Conservation (phyloP, 2,888 invertebrate species). For the Apotomis turbidana region DNA sequence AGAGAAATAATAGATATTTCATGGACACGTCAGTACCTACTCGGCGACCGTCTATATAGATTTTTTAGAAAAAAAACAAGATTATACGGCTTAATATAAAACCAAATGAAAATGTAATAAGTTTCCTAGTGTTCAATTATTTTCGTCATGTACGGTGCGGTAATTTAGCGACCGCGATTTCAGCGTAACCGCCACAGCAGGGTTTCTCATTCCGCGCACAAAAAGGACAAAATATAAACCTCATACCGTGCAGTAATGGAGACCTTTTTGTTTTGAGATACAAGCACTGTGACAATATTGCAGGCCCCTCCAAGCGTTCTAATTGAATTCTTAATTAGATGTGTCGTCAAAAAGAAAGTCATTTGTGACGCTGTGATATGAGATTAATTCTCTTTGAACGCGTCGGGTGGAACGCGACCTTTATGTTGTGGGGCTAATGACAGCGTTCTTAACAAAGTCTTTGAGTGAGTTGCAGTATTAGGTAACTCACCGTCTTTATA, state of each 20-base stretch:
- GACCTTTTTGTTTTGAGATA: conserved; percentile 27
- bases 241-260: conserved; percentile 16
- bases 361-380: conserved; percentile 58
- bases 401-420: conserved; percentile 46
- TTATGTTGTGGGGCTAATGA: conserved; percentile 41
- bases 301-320: conserved; percentile 48
- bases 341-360: conserved; percentile 58
- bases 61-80: too few relatives aligned
- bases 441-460: conserved; percentile 18
- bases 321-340: conserved; percentile 62
- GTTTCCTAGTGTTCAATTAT: conserved; percentile 13
- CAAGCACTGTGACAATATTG: conserved; percentile 32
- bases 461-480: conserved; percentile 1
- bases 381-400: conserved; percentile 50
- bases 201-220: conserved; percentile 34
- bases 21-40: too few relatives aligned
- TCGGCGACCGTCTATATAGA: too few relatives aligned
- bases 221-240: conserved; percentile 34
- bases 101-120: neutral
- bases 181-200: conserved; percentile 25
- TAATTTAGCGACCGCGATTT: conserved; percentile 24
- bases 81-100: too few relatives aligned
- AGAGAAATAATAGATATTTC: too few relatives aligned
- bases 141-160: conserved; percentile 20
- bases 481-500: neutral